Evolutionary conservation across 2,797 vertebrate species (phyloP).

Genomic region (Anguilla marmorata): DNA sequence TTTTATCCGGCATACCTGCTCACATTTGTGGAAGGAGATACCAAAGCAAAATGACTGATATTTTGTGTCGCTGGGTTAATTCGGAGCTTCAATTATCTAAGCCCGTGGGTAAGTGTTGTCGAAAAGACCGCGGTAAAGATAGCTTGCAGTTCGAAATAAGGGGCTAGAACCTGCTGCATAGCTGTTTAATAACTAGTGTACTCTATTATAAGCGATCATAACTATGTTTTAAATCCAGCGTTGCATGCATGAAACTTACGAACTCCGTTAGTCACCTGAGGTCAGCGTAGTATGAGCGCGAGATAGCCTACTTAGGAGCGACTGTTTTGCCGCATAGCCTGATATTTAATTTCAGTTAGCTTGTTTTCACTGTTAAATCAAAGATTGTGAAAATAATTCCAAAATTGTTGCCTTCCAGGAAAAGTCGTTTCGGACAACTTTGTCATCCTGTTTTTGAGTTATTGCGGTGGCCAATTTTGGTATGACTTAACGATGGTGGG

Average conservation of each 20-base stretch:
- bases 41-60: slow-evolving; percentile 75
- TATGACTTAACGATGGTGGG: no score
- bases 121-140: background rate
- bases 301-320: background rate
- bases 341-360: no score
- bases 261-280: no score
- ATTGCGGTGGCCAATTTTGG: no score
- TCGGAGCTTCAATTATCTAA: slow-evolving; percentile 80
- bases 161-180: no score
- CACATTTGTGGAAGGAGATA: background rate
- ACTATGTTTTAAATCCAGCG: background rate
- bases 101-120: slow-evolving; percentile 78
- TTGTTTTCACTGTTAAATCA: background rate
- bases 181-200: no score
- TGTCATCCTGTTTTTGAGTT: background rate
- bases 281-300: background rate
- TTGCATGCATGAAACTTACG: background rate
- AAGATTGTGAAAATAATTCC: background rate
- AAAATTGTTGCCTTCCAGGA: background rate
- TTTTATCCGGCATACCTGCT: background rate
- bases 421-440: background rate
- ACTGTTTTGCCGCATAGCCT: background rate
- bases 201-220: background rate
- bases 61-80: slow-evolving; percentile 89
- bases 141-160: background rate